These are phyloP conservation scores for Urocolius indicus DNA, from an alignment of 2,113 vertebrate genomes.

Conservation along the genomic window DNA sequence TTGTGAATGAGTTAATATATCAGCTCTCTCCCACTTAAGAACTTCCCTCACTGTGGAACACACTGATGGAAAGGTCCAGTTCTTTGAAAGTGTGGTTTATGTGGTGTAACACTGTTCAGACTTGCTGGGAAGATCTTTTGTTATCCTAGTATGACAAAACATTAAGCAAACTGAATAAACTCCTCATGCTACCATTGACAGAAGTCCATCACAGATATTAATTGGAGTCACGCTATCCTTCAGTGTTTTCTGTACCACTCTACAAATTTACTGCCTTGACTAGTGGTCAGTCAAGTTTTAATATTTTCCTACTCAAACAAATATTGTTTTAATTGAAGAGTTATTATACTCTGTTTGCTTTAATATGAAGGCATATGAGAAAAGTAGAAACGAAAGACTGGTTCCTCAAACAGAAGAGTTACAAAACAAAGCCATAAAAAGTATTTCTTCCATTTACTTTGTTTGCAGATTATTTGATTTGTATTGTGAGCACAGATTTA, in stretches of 20 bases:
- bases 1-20: neutral
- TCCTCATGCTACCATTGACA: neutral
- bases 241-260: neutral
- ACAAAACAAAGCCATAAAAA: constrained; percentile 50
- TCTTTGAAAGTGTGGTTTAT: neutral
- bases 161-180: neutral
- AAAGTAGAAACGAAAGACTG: neutral
- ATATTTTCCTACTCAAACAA: neutral
- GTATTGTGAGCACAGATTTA: constrained; percentile 54
- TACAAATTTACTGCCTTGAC: neutral
- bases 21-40: neutral
- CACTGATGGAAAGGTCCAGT: neutral
- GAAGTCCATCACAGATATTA: neutral
- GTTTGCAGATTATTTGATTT: constrained; percentile 58
- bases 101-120: neutral
- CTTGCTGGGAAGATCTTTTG: neutral
- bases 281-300: neutral
- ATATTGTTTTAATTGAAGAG: neutral
- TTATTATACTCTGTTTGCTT: neutral
- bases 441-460: constrained; percentile 32
- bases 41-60: neutral
- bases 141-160: neutral
- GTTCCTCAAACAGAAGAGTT: neutral
- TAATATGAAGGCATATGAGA: neutral
- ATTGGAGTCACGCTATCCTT: neutral